Base-by-base conservation (phyloP, 53 echinoderm and acorn worm genomes). In the Patiria pectinifera region DNA sequence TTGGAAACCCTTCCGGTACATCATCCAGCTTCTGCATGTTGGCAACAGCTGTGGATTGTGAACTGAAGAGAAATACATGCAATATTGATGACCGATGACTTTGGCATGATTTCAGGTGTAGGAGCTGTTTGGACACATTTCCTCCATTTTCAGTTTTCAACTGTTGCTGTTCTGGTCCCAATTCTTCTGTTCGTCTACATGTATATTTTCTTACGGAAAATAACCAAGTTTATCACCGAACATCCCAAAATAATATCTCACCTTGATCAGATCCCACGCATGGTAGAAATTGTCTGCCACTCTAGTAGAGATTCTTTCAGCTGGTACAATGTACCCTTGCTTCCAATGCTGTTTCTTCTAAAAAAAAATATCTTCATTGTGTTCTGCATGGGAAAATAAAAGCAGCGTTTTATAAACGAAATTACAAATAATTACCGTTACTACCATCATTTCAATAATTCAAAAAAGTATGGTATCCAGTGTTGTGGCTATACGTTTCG, bases 191-290 rank as follows among this genome's bases (percentile, higher is more conserved):
- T 35, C 35, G 1, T 35, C 35, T 35, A 35, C 35, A 35, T 35
- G 35, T 35, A 35, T 35, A 35, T 35, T 35, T 35, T 35, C 35
- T 35, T 35, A 1, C 1, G 35, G 35, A 35, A 35, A 35, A 35
- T 35, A 35, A 35, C 35, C 35, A 35, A 0, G 35, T 35, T 35
- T 35, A 1, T 35, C 35, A 35, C 35, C 35, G 35, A 35, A 35
- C 35, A 35, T 35, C 35, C 35, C 35, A 35, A 35, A 35, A 35
- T 35, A 70, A 46, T 11, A n/a, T 6, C 86, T 86, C 58, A 86
- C 86, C 86, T 86, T 74, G 3, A 86, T 75, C 49, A 86, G 48
- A 25, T 86, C 86, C 47, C 75, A 86, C n/a, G 72, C 76, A 13
- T 47, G n/a, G 25, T 74, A 9, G 45, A 69, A 84, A 18, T 70